Percentiles rank a stretch among this genome's conserved stretches.
Evolutionary conservation across 2,113 vertebrate genomes (phyloP).

Genomic region (Corythoichthys intestinalis): DNA sequence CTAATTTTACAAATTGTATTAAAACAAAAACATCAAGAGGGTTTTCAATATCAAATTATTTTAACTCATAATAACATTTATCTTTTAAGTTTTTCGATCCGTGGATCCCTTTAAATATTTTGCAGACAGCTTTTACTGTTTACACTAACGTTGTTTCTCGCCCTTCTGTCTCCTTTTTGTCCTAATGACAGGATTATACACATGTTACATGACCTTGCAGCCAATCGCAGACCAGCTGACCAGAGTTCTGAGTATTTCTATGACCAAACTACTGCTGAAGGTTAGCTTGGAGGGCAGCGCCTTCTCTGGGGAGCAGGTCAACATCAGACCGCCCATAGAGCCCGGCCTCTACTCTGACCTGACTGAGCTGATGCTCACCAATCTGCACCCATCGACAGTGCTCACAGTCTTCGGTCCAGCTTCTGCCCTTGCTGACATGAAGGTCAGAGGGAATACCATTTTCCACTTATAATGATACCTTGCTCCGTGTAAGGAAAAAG

Average conservation of each 20-base stretch:
- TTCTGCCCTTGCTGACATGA: conserved; percentile 75
- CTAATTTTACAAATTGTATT: no score
- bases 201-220: conserved; percentile 77
- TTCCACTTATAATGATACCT: neutral
- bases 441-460: conserved; percentile 67
- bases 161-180: neutral
- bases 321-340: conserved; percentile 75
- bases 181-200: conserved; percentile 78
- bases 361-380: conserved; percentile 82
- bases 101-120: no score
- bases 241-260: conserved; percentile 75
- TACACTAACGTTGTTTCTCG: neutral
- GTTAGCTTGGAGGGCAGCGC: conserved; percentile 65
- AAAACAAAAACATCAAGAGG: no score
- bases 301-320: conserved; percentile 64
- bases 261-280: conserved; percentile 70
- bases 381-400: conserved; percentile 72
- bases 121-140: neutral
- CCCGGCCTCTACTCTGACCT: conserved; percentile 83
- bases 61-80: no score
- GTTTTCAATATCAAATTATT: no score
- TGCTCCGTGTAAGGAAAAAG: neutral
- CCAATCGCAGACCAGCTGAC: conserved; percentile 79
- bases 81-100: no score
- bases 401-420: conserved; percentile 81